These are phyloP conservation scores for Discoglossus pictus DNA, from an alignment of 2,797 vertebrate species.

Conservation along the genomic window DNA sequence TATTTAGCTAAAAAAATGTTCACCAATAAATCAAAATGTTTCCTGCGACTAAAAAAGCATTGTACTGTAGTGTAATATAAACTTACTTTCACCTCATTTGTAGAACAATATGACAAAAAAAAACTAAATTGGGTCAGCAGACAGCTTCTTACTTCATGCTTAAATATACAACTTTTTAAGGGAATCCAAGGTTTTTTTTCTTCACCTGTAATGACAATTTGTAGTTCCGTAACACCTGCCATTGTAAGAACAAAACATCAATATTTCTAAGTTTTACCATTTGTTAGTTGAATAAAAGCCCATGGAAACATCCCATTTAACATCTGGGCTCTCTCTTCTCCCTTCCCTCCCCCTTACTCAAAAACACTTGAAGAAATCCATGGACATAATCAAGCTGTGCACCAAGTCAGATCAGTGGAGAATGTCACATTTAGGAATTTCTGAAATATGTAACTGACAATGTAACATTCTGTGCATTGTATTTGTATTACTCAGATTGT, in stretches of 20 bases:
- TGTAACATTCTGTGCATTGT: no score
- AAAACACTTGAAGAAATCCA: conserved; percentile 24
- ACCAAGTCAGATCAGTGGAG: not conserved
- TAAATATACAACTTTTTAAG: conserved; percentile 46
- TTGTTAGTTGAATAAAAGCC: conserved; percentile 25
- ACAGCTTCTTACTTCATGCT: conserved; percentile 39
- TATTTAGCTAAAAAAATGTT: conserved; percentile 52
- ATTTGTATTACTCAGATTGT: no score
- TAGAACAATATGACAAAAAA: conserved; percentile 50
- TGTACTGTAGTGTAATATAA: conserved; percentile 50
- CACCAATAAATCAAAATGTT: conserved; percentile 53
- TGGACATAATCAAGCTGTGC: not conserved
- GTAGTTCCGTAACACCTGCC: conserved; percentile 40
- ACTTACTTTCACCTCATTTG: conserved; percentile 52
- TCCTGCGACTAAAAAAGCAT: conserved; percentile 49
- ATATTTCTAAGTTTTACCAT: conserved; percentile 37
- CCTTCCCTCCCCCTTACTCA: not conserved
- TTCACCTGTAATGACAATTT: conserved; percentile 45
- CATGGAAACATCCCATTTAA: conserved; percentile 25
- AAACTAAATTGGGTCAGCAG: conserved; percentile 44
- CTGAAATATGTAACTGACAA: not conserved
- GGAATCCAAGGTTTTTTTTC: conserved; percentile 29
- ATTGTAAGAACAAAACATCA: conserved; percentile 24
- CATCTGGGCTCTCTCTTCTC: conserved; percentile 7
- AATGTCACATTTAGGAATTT: not conserved